These are phyloP conservation scores for Busseola fusca DNA, from an alignment of 2,888 invertebrate genomes.

Conservation along the genomic window DNA sequence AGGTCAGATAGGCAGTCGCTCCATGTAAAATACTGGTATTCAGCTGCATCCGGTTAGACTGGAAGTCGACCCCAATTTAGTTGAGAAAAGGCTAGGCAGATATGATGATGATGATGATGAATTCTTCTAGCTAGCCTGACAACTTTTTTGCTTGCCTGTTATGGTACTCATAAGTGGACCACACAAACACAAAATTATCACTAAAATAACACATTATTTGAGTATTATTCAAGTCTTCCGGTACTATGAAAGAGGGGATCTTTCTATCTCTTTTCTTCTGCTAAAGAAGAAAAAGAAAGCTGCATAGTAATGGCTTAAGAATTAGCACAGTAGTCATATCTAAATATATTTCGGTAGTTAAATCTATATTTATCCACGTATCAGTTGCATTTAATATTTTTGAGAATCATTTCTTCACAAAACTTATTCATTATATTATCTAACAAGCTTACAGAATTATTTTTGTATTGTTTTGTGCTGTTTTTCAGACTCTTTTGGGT, in stretches of 20 bases:
- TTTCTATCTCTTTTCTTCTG: neutral
- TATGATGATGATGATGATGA: too few species aligned
- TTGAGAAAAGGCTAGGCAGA: too few species aligned
- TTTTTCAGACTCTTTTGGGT: conserved; percentile 49
- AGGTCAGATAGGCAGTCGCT: too few species aligned
- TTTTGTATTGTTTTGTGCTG: conserved; percentile 48
- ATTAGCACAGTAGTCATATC: conserved; percentile 24
- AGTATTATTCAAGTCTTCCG: neutral
- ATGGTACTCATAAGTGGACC: neutral
- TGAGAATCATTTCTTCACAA: neutral
- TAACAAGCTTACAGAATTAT: conserved; percentile 44
- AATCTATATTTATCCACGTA: neutral
- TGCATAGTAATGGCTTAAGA: conserved; percentile 41
- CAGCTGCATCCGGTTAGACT: too few species aligned
- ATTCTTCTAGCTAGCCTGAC: neutral
- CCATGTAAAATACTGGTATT: too few species aligned
- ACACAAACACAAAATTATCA: neutral
- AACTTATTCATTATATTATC: neutral
- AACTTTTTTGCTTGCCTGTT: neutral
- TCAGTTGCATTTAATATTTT: conserved; percentile 31
- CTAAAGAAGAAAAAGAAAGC: neutral
- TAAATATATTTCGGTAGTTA: conserved; percentile 9
- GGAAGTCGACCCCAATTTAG: too few species aligned
- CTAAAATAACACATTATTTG: neutral
- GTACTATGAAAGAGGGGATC: neutral